Conservation (phyloP, 2,888 invertebrate species). For the Axea sp. region DNA sequence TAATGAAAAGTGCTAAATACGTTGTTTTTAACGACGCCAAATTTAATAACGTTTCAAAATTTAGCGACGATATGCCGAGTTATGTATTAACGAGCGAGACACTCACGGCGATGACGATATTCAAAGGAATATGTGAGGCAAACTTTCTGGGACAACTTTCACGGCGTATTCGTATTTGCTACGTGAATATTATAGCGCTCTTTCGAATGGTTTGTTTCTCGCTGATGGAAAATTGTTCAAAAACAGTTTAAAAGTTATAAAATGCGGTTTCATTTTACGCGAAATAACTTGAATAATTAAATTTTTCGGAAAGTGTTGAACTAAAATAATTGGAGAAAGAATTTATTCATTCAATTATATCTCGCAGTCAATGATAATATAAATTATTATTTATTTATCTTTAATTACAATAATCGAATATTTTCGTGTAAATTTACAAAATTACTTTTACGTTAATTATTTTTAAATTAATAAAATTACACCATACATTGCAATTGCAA, state of each 20-base stretch:
- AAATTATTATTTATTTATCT: too few relatives aligned
- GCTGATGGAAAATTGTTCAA: not conserved
- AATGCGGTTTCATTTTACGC: not conserved
- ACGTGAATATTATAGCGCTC: slow-evolving; percentile 15
- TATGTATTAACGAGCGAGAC: slow-evolving; percentile 17
- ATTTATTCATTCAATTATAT: too few relatives aligned
- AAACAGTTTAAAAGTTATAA: slow-evolving; percentile 1
- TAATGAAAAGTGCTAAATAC: slow-evolving; percentile 37
- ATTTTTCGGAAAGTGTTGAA: too few relatives aligned
- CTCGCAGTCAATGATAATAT: too few relatives aligned
- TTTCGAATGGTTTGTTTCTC: slow-evolving; percentile 9
- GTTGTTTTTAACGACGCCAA: slow-evolving; percentile 22
- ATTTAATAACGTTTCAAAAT: slow-evolving; percentile 24
- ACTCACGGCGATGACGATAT: slow-evolving; percentile 20
- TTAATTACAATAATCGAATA: too few relatives aligned
- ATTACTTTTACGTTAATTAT: too few relatives aligned
- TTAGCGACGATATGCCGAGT: slow-evolving; percentile 12
- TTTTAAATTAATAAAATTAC: too few relatives aligned
- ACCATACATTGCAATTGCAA: too few relatives aligned
- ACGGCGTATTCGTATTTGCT: slow-evolving; percentile 7
- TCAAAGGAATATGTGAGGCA: slow-evolving; percentile 25
- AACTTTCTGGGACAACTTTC: slow-evolving; percentile 24
- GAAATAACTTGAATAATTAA: too few relatives aligned
- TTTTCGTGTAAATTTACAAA: too few relatives aligned
- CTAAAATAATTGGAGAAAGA: too few relatives aligned